Evolutionary conservation across 2,113 vertebrate species (phyloP), one percentile per base, ranked within the genome.

Genomic region (Cichladusa arquata): DNA sequence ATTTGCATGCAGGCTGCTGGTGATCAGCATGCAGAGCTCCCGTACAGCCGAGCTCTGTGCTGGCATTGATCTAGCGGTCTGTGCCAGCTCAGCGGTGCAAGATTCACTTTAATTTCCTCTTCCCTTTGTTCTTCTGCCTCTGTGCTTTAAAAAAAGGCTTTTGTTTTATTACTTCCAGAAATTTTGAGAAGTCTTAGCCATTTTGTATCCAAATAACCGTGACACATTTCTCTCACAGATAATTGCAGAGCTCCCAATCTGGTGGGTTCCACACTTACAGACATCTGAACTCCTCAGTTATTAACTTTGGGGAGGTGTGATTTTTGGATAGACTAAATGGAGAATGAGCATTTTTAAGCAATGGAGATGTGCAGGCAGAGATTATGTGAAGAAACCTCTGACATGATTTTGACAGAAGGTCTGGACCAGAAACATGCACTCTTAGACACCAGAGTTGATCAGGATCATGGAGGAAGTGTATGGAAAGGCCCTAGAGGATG

Each of bases 71-170:
- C 95, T 96, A 96, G 91, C 90, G 76, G 50, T 86, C 94, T 93
- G 94, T 97, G 94, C 94, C 92, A 96, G 96, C 93, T 96, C 96
- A 90, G 50, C 83, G 92, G 71, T 94, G 93, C 95, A 96, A 95
- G 93, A 87, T 96, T 96, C 95, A 72, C 96, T 97, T 96, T 96
- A 96, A 96, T 97, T 97, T 96, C 96, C 93, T 94, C 88, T 87
- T 84, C 25, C 54, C 79, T 96, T 97, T 96, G 86, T 96, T 97
- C 93, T 96, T 93, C 92, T 94, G 74, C 87, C 73, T 93, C 84
- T 54, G 48, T 51, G 88, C 86, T 95, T 96, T 92, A 92, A 90
- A 92, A 72, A 70, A 95, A 81, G 70, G 58, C 81, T 83, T 91
- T 92, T 69, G 81, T 73, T 65, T 93, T 84, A 81, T 87, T 85